Base-by-base conservation (phyloP, 2,797 vertebrate genomes). In the Prunella strophiata region DNA sequence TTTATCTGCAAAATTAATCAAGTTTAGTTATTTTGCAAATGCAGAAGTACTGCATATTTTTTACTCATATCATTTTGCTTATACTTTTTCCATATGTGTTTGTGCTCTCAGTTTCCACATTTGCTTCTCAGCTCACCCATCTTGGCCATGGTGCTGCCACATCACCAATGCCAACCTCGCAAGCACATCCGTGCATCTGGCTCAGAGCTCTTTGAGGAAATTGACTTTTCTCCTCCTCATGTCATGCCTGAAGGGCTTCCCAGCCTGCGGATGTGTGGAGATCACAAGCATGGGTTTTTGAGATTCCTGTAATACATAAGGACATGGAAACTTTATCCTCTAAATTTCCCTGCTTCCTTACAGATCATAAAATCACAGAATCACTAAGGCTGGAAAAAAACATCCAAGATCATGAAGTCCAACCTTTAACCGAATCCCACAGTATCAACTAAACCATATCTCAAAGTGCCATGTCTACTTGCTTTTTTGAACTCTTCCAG, bases 1-100 rank as follows among this genome's bases (percentile, higher is more conserved):
- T 54, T 62, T 67, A 51, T 48, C 75, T 89, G 71, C 62, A 91
- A 94, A 91, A 76, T 43, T 58, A 82, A 94, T 82, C n/a, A 89
- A 73, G 23, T 32, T 73, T 34, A n/a, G 27, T 12, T 70, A 34
- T 72, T 71, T 72, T 27, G 61, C 1, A 2, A 81, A 50, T 59
- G 47, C 52, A 81, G 34, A 91, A 75, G 38, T 59, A 45, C 50
- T 61, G 19, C 54, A 57, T 67, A 50, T 78, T 78, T 86, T 86
- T 71, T 17, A 48, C 34, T 57, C 3, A 47, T 63, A 57, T 74
- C 17, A 55, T 57, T 88, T 77, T 91, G 22, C 29, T 88, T 77
- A 25, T 18, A 26, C 42, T 30, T 92, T 57, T 16, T 71, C 45
- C 61, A 15, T 16, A 27, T 47, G 36, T 57, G 34, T 47, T 29